A percentile compares a stretch with the other conserved stretches of the same genome.
Conservation (phyloP, 1,140 invertebrate genomes). For the Dysdera silvatica region DNA sequence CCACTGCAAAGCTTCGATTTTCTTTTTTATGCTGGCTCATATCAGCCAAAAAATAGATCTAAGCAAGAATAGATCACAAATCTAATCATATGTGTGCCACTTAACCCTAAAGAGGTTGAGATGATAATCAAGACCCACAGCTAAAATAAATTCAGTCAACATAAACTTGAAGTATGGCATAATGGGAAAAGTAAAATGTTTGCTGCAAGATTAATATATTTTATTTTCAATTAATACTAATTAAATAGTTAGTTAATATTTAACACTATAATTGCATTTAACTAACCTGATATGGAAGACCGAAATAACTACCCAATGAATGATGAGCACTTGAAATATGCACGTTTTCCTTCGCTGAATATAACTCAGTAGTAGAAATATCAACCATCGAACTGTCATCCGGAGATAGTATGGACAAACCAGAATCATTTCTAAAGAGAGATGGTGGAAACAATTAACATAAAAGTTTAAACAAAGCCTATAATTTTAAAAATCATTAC, state of each 20-base stretch:
- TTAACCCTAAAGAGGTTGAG: background rate
- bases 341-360: conserved; percentile 3
- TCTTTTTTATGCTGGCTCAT: too few species aligned
- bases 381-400: conserved; percentile 18
- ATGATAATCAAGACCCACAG: background rate
- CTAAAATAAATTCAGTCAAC: background rate
- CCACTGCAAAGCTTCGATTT: too few species aligned
- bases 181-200: background rate
- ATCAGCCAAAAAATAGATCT: too few species aligned
- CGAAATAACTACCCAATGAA: conserved; percentile 11
- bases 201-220: background rate
- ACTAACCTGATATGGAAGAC: conserved; percentile 28
- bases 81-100: too few species aligned
- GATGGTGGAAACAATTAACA: background rate
- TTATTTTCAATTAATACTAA: background rate
- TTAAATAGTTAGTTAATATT: background rate
- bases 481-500: background rate
- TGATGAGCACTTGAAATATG: background rate
- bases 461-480: background rate
- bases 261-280: background rate
- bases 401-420: conserved; percentile 8
- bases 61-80: too few species aligned
- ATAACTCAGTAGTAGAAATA: conserved; percentile 8
- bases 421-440: conserved; percentile 11
- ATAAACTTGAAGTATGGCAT: background rate